Base-by-base conservation (phyloP, 1,140 invertebrate species). In the Carposina sasakii region DNA sequence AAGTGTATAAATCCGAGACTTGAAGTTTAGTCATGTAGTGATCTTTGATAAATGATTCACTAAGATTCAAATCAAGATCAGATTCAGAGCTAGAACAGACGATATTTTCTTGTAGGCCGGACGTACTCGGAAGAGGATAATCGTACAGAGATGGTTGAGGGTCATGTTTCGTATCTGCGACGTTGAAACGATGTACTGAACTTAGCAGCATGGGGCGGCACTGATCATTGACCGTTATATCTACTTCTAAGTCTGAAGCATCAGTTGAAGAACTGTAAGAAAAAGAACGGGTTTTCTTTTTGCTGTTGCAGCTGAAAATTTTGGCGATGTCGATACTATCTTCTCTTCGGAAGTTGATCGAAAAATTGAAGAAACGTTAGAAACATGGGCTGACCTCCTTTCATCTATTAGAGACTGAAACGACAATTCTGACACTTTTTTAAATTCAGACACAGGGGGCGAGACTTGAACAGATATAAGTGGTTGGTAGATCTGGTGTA, bases 401-500 rank as follows among this genome's bases (percentile, higher is more conserved):
- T 41, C n/a, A n/a, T n/a, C n/a, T n/a, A n/a, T n/a, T n/a, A n/a
- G n/a, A n/a, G n/a, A n/a, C n/a, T n/a, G n/a, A n/a, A n/a, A n/a
- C n/a, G n/a, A n/a, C n/a, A n/a, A n/a, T n/a, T n/a, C n/a, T n/a
- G n/a, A n/a, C n/a, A n/a, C n/a, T n/a, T n/a, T n/a, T n/a, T n/a
- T n/a, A n/a, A n/a, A n/a, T n/a, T n/a, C n/a, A n/a, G n/a, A n/a
- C n/a, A n/a, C n/a, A n/a, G n/a, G n/a, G n/a, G n/a, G 15, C 36
- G 15, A 39, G 3, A 21, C 20, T 17, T 39, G 36, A 17, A 17
- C n/a, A 6, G 20, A 39, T 39, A 39, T 20, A 20, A 39, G 36
- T 15, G 31, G 31, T 13, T 39, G n/a, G n/a, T 49, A 41, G 40
- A 40, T 49, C 41, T 49, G 21, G 52, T 49, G n/a, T 55, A 46